These are phyloP conservation scores for Osmoderma eremita DNA, from an alignment of 2,888 invertebrate species.

Conservation along the genomic window DNA sequence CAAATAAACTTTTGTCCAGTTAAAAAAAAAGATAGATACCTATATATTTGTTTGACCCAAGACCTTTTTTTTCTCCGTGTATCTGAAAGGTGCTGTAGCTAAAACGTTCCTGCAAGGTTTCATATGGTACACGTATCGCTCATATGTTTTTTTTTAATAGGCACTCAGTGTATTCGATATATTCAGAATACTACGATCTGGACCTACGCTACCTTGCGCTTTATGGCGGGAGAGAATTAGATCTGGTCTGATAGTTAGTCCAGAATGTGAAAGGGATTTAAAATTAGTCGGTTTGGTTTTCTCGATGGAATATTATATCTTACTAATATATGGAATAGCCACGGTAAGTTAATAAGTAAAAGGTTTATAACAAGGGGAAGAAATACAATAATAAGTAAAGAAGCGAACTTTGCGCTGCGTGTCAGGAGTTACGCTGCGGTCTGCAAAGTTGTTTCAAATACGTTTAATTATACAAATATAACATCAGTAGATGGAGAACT, in stretches of 20 bases:
- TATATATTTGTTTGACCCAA: too few relatives aligned
- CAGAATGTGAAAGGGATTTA: conserved; percentile 58
- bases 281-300: conserved; percentile 59
- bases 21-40: too few relatives aligned
- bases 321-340: conserved; percentile 57
- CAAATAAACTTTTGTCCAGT: too few relatives aligned
- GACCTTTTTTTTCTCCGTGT: too few relatives aligned
- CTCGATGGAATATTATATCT: conserved; percentile 59
- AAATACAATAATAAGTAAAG: neutral
- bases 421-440: too few relatives aligned
- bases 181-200: conserved; percentile 56
- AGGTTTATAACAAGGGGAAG: conserved; percentile 7
- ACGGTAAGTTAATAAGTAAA: conserved; percentile 53
- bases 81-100: too few relatives aligned
- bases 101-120: too few relatives aligned
- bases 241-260: conserved; percentile 53
- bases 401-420: too few relatives aligned
- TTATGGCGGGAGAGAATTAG: conserved; percentile 54
- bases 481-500: too few relatives aligned
- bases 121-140: neutral
- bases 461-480: too few relatives aligned
- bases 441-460: too few relatives aligned
- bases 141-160: conserved; percentile 47
- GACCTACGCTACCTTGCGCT: conserved; percentile 56
- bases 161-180: conserved; percentile 58